Evolutionary conservation across 2,113 vertebrate species (phyloP).

Genomic region (Tauraco erythrolophus): DNA sequence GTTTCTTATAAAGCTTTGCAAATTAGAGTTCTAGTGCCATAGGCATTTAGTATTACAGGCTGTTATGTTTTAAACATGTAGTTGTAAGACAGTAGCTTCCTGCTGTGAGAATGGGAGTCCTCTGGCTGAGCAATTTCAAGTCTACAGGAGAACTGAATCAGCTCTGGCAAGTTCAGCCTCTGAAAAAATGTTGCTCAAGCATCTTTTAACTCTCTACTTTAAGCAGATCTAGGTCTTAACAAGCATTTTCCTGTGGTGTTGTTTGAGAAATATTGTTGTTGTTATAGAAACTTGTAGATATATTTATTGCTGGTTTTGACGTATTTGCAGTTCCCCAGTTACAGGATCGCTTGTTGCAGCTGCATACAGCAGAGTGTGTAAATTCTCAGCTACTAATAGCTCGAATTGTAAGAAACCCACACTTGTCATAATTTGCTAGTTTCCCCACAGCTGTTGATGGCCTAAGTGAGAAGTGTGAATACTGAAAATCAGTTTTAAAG

Average conservation of each 20-base stretch:
- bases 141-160: background rate
- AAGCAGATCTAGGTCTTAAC: background rate
- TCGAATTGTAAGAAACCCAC: background rate
- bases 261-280: background rate
- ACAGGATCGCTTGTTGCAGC: background rate
- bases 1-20: background rate
- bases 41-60: background rate
- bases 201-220: background rate
- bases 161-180: background rate
- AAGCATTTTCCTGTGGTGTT: background rate
- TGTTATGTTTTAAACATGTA: background rate
- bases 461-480: background rate
- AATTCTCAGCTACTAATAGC: background rate
- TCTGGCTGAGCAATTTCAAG: background rate
- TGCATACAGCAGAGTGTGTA: background rate
- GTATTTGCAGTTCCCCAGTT: background rate
- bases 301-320: background rate
- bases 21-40: background rate
- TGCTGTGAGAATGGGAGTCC: background rate
- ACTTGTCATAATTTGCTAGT: background rate
- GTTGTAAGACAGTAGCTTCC: background rate
- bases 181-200: background rate
- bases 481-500: background rate
- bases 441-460: background rate
- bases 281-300: conserved; percentile 19